Evolutionary conservation across 1,140 invertebrate genomes (phyloP), one percentile per base, ranked within the genome.

Genomic region (Acromyrmex charruanus): DNA sequence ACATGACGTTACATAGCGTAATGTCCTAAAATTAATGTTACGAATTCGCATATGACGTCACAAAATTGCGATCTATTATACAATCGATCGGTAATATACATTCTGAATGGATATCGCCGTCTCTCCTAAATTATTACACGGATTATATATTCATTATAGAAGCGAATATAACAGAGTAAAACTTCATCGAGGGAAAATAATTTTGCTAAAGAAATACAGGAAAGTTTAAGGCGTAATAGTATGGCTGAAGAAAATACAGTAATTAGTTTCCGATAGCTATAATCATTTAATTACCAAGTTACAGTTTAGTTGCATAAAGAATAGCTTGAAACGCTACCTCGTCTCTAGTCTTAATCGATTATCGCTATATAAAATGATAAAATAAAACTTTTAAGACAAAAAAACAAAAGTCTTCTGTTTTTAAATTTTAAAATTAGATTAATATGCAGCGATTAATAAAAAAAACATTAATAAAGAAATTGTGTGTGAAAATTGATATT

Each of bases 81-180:
- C 12, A 18, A 72, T 44, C 53, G 25, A 82, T 74, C 69, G 55
- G 28, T 72, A 39, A 14, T 49, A 44, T n/a, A 39, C 28, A 14
- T 28, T 75, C 31, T 18, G 5, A 35, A 84, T 21, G 25, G 14
- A 31, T 31, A 35, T 16, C 35, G 51, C 35, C 35, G 10, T 39
- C 49, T 66, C 61, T 74, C 6, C 31, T 84, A 74, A 84, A 84
- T 84, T 74, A 82, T 82, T 82, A 59, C 68, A 55, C 18, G 2
- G 25, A 21, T 28, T 61, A 35, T 44, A 44, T 44, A 44, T 31
- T n/a, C n/a, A 7, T 44, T 10, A 44, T 49, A 31, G 28, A 49
- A 44, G 31, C 3, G 25, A 18, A 59, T 74, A 31, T 59, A 61
- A 61, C 5, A 35, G 5, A 16, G 14, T 9, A 31, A 14, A 61